Conservation (phyloP, 2,797 vertebrate genomes). For the Microchirus variegatus region DNA sequence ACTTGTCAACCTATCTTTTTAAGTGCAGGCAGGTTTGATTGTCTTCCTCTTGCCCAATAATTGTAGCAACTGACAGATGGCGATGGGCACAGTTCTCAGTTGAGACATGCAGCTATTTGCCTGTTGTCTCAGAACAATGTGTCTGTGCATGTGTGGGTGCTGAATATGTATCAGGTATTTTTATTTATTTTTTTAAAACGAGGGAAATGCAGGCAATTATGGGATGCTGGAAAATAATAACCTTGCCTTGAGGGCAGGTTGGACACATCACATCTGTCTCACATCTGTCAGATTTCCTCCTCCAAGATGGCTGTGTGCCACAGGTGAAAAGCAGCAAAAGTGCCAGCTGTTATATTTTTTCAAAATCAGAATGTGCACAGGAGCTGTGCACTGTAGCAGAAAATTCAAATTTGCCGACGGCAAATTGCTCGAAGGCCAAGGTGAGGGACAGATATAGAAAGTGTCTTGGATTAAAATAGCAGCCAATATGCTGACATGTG, state of each 20-base stretch:
- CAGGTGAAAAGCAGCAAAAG: constrained; percentile 3
- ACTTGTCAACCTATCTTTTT: background rate
- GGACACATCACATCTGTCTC: constrained; percentile 1
- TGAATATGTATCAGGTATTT: background rate
- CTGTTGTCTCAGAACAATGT: too few species aligned
- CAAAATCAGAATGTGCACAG: background rate
- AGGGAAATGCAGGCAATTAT: background rate
- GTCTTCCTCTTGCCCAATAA: background rate
- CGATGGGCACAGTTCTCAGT: background rate
- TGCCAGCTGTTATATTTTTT: background rate
- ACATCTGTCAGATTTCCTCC: background rate
- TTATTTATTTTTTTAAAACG: too few species aligned
- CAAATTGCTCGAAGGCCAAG: background rate
- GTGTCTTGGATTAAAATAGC: background rate
- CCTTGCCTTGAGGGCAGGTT: background rate
- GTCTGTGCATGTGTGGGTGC: background rate
- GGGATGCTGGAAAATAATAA: background rate
- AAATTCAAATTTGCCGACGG: background rate
- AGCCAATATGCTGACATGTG: background rate
- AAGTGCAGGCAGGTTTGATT: background rate
- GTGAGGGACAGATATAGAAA: constrained; percentile 3
- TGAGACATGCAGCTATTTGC: background rate
- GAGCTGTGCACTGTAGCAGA: constrained; percentile 8
- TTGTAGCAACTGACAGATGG: constrained; percentile 1
- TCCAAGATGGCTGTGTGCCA: background rate